Conservation (phyloP, 2,113 vertebrate species). For the Spheniscus mendiculus region DNA sequence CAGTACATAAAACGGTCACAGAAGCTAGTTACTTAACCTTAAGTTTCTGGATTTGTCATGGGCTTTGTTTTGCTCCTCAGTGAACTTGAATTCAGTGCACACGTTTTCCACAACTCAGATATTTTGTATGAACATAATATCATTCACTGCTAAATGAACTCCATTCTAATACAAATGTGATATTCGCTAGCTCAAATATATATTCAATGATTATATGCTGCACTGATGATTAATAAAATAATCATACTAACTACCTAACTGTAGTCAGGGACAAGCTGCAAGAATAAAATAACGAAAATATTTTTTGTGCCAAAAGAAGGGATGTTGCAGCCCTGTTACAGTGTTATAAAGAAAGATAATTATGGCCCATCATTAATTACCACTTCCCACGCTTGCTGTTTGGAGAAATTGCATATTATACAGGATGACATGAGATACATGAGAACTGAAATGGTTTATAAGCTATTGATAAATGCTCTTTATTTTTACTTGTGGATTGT, state of each 20-base stretch:
- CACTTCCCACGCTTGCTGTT: not conserved
- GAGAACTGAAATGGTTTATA: not conserved
- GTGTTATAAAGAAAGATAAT: not conserved
- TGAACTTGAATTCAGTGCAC: not conserved
- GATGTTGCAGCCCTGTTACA: not conserved
- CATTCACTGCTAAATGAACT: not conserved
- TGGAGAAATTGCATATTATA: not conserved
- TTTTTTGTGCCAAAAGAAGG: not conserved
- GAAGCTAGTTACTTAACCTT: not conserved
- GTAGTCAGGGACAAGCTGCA: not conserved
- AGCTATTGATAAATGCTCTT: not conserved
- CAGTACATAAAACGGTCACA: not conserved
- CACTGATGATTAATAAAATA: not conserved
- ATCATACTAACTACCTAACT: not conserved
- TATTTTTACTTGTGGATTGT: not conserved
- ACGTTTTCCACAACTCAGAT: not conserved
- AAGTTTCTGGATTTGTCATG: not conserved
- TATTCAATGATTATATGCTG: not conserved
- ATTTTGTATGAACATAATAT: not conserved
- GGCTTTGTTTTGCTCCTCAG: not conserved
- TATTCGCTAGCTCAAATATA: not conserved
- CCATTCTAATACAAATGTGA: not conserved
- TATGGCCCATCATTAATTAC: not conserved
- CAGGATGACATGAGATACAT: not conserved
- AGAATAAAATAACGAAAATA: not conserved